These are phyloP conservation scores for Drosophila tripunctata DNA, from an alignment of 2,888 invertebrate species.

Conservation along the genomic window DNA sequence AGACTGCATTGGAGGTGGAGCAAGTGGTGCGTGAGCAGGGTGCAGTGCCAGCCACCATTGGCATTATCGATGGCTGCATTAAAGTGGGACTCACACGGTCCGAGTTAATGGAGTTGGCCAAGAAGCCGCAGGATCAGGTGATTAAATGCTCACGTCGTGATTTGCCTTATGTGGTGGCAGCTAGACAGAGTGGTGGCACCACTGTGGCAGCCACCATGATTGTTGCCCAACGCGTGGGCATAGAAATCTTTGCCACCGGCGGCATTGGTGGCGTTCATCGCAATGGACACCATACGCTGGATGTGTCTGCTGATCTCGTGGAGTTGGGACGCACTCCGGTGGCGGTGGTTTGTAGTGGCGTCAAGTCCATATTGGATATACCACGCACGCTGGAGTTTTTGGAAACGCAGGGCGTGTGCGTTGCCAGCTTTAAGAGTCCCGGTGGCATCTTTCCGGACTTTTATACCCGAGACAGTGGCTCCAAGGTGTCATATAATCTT, in stretches of 20 bases:
- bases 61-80: constrained; percentile 92
- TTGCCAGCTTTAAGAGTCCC: constrained; percentile 89
- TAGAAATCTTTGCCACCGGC: constrained; percentile 97
- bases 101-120: constrained; percentile 88
- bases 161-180: constrained; percentile 90
- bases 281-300: constrained; percentile 92
- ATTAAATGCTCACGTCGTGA: constrained; percentile 96
- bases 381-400: constrained; percentile 96
- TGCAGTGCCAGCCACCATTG: constrained; percentile 96
- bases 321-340: constrained; percentile 95
- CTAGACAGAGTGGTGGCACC: constrained; percentile 92
- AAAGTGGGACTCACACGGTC: constrained; percentile 90
- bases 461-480: constrained; percentile 92
- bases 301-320: constrained; percentile 96
- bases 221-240: constrained; percentile 91
- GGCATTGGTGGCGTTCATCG: constrained; percentile 96
- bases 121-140: constrained; percentile 70
- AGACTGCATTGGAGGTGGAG: constrained; percentile 92
- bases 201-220: constrained; percentile 98
- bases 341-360: constrained; percentile 96
- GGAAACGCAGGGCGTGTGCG: constrained; percentile 97
- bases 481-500: constrained; percentile 89
- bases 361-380: constrained; percentile 98
- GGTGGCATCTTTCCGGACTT: constrained; percentile 95
- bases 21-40: constrained; percentile 90